Percentiles rank a stretch among this genome's conserved stretches.
These are phyloP conservation scores for Callospermophilus lateralis DNA, from an alignment of 2,113 vertebrate species.

Conservation along the genomic window DNA sequence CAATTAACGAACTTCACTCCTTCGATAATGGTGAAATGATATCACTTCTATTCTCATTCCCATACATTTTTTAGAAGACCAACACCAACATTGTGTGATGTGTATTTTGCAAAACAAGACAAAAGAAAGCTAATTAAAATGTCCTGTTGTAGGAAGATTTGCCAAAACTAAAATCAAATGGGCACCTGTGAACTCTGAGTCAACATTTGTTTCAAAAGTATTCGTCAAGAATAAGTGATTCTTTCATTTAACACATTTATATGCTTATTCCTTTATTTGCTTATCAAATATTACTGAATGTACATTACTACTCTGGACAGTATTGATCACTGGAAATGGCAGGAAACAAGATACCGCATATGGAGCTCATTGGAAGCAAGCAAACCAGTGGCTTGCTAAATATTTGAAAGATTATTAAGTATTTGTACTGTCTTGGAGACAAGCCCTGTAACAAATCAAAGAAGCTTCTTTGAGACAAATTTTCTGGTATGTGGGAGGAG, in stretches of 20 bases:
- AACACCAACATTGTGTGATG: background rate
- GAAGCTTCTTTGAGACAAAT: background rate
- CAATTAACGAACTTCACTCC: background rate
- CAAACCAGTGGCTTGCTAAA: background rate
- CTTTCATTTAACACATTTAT: background rate
- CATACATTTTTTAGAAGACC: background rate
- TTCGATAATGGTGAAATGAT: background rate
- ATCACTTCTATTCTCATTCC: background rate
- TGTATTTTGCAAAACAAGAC: background rate
- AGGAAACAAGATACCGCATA: background rate
- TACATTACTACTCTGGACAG: background rate
- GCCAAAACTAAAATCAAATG: background rate
- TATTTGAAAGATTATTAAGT: background rate
- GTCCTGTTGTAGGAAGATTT: background rate
- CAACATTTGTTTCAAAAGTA: background rate
- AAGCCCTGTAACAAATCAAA: background rate
- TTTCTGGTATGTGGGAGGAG: background rate
- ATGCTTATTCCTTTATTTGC: background rate
- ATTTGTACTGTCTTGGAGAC: background rate
- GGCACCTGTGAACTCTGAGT: background rate
- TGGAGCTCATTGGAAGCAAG: background rate
- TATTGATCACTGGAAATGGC: background rate
- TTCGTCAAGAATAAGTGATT: background rate
- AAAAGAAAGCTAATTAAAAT: background rate
- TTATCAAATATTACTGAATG: background rate